phyloP scores from a whole-genome alignment of 2,888 invertebrate species.

The Tyria jacobaeae region DNA sequence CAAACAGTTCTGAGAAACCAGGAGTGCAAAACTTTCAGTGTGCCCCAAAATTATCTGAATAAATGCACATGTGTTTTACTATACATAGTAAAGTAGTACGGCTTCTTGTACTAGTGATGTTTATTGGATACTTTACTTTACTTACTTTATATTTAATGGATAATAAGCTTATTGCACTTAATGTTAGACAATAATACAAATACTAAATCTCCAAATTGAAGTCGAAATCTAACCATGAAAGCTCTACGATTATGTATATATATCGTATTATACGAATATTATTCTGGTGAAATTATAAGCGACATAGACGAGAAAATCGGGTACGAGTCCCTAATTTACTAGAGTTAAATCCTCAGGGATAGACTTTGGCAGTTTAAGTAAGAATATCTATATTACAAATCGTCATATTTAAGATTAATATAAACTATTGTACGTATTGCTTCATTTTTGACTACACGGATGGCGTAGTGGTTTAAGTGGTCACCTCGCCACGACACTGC shows the following conservation, averaged over 20 bases:
- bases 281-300: neutral
- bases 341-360: slow-evolving; percentile 23
- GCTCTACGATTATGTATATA: neutral
- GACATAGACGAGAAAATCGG: slow-evolving; percentile 17
- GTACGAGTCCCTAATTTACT: slow-evolving; percentile 36
- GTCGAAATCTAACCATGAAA: neutral
- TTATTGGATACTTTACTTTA: neutral
- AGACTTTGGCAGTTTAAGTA: neutral
- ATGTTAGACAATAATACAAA: neutral
- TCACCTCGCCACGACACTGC: no score
- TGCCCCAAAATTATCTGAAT: neutral
- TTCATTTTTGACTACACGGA: no score
- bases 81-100: neutral
- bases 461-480: no score
- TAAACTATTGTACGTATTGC: no score
- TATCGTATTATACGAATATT: slow-evolving; percentile 16
- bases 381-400: neutral
- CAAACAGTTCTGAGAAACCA: no score
- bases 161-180: neutral
- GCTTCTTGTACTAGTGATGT: neutral
- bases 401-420: neutral
- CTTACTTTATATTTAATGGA: neutral
- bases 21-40: no score
- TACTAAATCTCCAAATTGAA: neutral
- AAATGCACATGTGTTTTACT: slow-evolving; percentile 1